Conservation (phyloP, 2,113 vertebrate species). For the Cavia porcellus region DNA sequence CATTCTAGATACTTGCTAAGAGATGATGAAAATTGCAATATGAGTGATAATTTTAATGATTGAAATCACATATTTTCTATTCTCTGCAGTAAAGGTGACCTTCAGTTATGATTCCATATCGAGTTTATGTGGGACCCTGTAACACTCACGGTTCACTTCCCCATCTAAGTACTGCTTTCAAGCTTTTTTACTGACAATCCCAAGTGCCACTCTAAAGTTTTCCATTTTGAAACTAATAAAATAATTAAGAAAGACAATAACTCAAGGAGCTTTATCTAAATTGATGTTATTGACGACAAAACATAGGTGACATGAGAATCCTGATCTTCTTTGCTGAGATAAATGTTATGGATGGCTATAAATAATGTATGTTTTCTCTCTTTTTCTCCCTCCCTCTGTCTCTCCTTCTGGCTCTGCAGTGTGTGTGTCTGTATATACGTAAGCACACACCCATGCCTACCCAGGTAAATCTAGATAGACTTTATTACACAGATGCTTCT, state of each 20-base stretch:
- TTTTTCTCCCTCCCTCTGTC: background rate
- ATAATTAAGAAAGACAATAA: background rate
- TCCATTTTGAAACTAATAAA: conserved; percentile 20
- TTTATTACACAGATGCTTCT: background rate
- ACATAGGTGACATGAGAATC: background rate
- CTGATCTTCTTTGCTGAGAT: background rate
- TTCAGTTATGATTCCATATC: background rate
- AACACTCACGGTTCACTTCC: background rate
- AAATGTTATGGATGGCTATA: background rate
- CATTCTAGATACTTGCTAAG: background rate
- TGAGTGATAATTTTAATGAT: background rate
- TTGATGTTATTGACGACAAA: background rate
- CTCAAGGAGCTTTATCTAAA: background rate
- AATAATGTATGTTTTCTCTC: background rate
- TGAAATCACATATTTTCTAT: background rate
- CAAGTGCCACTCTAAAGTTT: background rate
- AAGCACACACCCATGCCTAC: background rate
- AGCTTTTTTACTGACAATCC: background rate
- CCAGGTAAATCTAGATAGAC: background rate
- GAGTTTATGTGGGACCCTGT: background rate
- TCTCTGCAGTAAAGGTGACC: background rate
- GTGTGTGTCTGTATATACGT: background rate
- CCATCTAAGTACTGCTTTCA: background rate
- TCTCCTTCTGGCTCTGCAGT: background rate
- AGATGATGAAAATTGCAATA: background rate